Evolutionary conservation across 2,797 vertebrate species (phyloP).

Genomic region (Hapalemur alaotrensis): DNA sequence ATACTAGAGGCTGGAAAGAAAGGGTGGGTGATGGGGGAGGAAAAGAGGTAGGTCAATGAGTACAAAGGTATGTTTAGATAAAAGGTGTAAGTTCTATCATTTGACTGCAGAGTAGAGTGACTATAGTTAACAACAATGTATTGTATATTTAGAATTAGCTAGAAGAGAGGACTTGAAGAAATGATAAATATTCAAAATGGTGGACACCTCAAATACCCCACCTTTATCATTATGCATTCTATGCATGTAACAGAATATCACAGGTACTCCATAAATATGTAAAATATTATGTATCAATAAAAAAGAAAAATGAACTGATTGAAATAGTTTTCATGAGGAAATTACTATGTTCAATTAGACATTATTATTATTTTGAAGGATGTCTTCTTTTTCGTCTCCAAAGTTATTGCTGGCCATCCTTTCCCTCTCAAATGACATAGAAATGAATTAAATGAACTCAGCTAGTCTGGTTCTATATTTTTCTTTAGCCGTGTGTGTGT

Average conservation of each 20-base stretch:
- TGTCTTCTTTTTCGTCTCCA: background rate
- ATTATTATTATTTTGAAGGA: background rate
- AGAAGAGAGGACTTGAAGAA: background rate
- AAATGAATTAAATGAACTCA: background rate
- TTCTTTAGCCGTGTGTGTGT: background rate
- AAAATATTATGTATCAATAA: background rate
- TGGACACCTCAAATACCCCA: background rate
- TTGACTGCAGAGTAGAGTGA: no score
- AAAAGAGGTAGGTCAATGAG: no score
- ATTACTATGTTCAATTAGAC: background rate
- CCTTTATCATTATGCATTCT: background rate
- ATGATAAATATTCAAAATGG: background rate
- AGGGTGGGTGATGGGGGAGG: accelerated
- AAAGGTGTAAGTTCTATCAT: background rate
- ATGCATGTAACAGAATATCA: background rate
- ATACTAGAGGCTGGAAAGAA: background rate
- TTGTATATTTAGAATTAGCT: background rate
- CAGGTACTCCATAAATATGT: background rate
- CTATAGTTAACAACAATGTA: background rate
- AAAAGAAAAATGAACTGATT: background rate
- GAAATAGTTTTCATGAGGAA: background rate
- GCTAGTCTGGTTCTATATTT: background rate
- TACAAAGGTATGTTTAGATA: background rate
- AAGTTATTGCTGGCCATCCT: background rate
- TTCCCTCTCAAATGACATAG: background rate